A percentile compares a stretch with the other conserved stretches of the same genome.
phyloP scores from a whole-genome alignment of 2,113 vertebrate genomes.

The Epinephelus fuscoguttatus region DNA sequence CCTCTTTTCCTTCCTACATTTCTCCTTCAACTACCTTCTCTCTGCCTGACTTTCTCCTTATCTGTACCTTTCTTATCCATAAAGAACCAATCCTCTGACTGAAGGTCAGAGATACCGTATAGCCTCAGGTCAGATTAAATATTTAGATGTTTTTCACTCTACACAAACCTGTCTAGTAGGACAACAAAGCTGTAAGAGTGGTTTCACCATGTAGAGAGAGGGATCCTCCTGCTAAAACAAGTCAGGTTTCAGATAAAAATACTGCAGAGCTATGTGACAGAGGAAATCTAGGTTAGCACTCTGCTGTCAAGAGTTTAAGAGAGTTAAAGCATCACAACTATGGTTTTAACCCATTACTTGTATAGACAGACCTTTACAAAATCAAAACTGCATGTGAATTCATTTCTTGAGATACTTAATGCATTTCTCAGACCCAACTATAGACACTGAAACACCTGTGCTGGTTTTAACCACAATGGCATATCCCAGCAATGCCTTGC shows the following conservation, averaged over 20 bases:
- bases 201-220: not conserved
- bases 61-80: conserved; percentile 15
- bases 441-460: not conserved
- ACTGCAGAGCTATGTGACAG: conserved; percentile 29
- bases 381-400: not conserved
- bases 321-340: not conserved
- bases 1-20: conserved; percentile 29
- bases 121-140: conserved; percentile 42
- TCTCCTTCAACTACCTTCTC: not conserved
- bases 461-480: not conserved
- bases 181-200: conserved; percentile 13
- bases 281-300: not conserved
- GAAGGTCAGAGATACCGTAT: conserved; percentile 24
- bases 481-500: conserved; percentile 16
- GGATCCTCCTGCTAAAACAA: not conserved
- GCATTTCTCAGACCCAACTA: not conserved
- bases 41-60: conserved; percentile 10
- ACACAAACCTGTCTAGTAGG: not conserved
- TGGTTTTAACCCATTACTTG: not conserved
- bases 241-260: conserved; percentile 8
- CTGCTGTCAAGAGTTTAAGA: not conserved
- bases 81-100: conserved; percentile 36
- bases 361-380: not conserved
- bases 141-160: conserved; percentile 39
- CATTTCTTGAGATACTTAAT: not conserved